Evolutionary conservation across 2,113 vertebrate genomes (phyloP), one percentile per base, ranked within the genome.

Genomic region (Dipodomys merriami): DNA sequence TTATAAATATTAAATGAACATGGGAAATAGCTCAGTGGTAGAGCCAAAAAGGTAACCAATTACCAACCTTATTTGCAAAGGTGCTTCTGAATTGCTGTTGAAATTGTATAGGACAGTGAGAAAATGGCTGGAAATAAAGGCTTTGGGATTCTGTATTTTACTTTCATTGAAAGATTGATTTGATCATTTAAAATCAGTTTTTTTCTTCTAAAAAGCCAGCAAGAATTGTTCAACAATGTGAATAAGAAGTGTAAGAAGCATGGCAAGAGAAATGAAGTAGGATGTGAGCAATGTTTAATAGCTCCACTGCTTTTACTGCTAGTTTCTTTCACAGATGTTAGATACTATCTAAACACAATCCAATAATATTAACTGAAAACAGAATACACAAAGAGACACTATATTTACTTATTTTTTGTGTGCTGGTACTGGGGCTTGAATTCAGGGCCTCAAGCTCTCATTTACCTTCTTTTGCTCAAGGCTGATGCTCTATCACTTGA

Each of bases 81-180:
- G 35, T 49, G 46, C 30, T 81, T 88, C 30, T 91, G 44, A 86
- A 81, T 84, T 5, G 18, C 22, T 72, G 57, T 53, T 10, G 57
- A 93, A 93, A 88, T 65, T 57, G 23, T 57, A 72, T 46, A 35
- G 60, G 65, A 22, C 68, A 86, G 71, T 15, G 19, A 60, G 83
- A 72, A 91, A 90, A 94, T 79, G 23, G n/a, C 9, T 94, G 7
- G 2, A 85, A 95, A 89, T 74, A 53, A 82, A 91, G 27, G 33
- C 16, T 30, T 71, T 80, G 88, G 18, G 8, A 88, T 49, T 76
- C 25, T 29, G 1, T 27, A 67, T 30, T 30, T 93, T 65, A 57
- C 83, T 84, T 78, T 19, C 29, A 62, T 3, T 91, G 35, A 74
- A 92, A 94, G 72, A 90, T 22, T 46, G 11, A 94, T 80, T 83